A percentile compares a stretch with the other conserved stretches of the same genome.
These are phyloP conservation scores for Stomatorhinus walkeri DNA, from an alignment of 2,797 vertebrate genomes.

Conservation along the genomic window DNA sequence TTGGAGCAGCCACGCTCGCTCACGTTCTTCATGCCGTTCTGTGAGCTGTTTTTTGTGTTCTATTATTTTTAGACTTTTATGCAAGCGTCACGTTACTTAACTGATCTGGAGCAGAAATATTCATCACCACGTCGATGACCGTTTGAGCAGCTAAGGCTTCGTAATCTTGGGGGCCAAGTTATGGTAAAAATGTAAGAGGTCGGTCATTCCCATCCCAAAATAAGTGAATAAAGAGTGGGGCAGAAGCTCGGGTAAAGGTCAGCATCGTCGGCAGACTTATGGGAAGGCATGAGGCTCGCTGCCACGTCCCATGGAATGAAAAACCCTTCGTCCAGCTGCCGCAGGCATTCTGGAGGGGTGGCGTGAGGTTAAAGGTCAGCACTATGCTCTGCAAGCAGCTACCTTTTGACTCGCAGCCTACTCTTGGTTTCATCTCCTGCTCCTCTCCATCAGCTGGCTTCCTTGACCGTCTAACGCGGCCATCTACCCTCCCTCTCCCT, in stretches of 20 bases:
- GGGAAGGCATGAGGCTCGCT: neutral
- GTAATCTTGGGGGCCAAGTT: neutral
- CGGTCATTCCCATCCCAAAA: neutral
- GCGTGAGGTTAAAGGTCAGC: neutral
- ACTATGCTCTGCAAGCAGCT: neutral
- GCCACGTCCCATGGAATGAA: neutral
- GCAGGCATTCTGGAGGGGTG: neutral
- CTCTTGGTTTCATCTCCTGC: neutral
- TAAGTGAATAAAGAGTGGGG: neutral
- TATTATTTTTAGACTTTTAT: neutral
- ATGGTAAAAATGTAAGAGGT: neutral
- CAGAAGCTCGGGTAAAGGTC: neutral
- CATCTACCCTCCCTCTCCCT: neutral
- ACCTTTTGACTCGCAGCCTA: neutral
- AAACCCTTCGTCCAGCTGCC: neutral
- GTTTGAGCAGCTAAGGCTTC: neutral
- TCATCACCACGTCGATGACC: neutral
- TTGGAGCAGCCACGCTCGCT: neutral
- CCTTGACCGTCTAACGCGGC: neutral
- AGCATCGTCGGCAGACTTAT: neutral
- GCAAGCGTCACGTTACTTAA: neutral
- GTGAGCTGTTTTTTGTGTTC: neutral
- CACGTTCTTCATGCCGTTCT: neutral
- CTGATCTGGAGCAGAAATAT: neutral
- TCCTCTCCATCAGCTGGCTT: neutral